Evolutionary conservation across 2,888 invertebrate genomes (phyloP), one percentile per base, ranked within the genome.

Genomic region (Zygaena filipendulae): DNA sequence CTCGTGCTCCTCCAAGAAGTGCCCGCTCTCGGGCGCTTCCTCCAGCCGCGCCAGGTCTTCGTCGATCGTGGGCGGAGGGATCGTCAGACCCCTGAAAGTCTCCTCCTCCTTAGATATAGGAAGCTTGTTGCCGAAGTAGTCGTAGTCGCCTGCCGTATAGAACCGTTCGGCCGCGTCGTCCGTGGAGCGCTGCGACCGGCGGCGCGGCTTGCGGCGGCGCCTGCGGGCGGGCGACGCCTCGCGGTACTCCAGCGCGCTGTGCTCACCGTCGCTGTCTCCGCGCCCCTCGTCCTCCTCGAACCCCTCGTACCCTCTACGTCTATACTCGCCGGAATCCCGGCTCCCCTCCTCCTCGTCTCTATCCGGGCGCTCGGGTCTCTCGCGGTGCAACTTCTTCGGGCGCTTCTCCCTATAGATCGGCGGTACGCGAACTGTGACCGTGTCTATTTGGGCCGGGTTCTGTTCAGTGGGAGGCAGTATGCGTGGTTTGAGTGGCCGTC

Each of bases 401-500:
- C 60, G 62, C 34, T 69, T 74, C 35, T 70, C 77, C 33, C 51
- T 60, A 43, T 79, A 75, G 29, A 80, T 80, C 1, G 81, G 80
- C 2, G 81, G 81, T 23, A 81, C 79, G 21, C 79, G 58, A 10
- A 81, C 81, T 1, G 81, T 79, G 3, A 81, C 70, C 2, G 79
- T 81, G 37, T 81, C 81, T 13, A 81, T 81, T 42, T 79, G 68
- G 11, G 67, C 67, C 0, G 80, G 81, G 29, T 80, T 68, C 12
- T 79, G 72, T 35, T 81, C 80, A 1, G 80, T 80, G 2, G 79
- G 81, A 2, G 81, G 81, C 12, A 80, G 45, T 3, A 80, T 69
- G 11, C 70, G 66, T 3, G 81, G 80, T 9, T 58, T 59, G 10
- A 81, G 47, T 9, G 55, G 52, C 18, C 55, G 51, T 14, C 57